phyloP scores from a whole-genome alignment of 2,113 vertebrate species.

The Agapornis roseicollis region DNA sequence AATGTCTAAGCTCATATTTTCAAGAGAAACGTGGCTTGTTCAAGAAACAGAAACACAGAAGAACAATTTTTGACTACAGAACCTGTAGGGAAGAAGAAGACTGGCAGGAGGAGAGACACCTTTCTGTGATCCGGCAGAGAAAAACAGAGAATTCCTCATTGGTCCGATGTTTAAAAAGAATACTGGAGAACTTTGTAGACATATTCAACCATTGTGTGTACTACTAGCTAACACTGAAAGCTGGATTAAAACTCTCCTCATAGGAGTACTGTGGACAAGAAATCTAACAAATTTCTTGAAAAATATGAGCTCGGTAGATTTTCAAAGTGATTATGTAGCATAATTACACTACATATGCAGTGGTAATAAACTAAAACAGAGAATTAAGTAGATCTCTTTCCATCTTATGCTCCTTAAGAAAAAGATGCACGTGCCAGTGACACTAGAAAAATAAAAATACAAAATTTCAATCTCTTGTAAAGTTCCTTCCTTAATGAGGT shows the following conservation, averaged over 20 bases:
- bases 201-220: neutral
- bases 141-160: neutral
- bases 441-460: neutral
- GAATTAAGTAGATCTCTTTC: neutral
- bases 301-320: neutral
- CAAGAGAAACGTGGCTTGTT: neutral
- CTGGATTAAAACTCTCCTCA: neutral
- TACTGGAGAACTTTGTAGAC: neutral
- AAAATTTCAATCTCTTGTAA: neutral
- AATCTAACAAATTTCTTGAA: neutral
- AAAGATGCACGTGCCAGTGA: neutral
- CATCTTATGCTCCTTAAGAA: neutral
- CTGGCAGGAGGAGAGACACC: neutral
- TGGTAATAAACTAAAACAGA: neutral
- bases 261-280: neutral
- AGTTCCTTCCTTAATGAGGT: neutral
- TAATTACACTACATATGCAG: neutral
- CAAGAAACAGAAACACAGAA: neutral
- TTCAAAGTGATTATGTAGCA: neutral
- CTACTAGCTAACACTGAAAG: neutral
- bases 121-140: neutral
- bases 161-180: neutral
- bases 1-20: neutral
- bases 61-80: neutral
- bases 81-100: neutral